These are phyloP conservation scores for Olivierus martensii DNA, from an alignment of 1,140 invertebrate genomes.

Conservation along the genomic window DNA sequence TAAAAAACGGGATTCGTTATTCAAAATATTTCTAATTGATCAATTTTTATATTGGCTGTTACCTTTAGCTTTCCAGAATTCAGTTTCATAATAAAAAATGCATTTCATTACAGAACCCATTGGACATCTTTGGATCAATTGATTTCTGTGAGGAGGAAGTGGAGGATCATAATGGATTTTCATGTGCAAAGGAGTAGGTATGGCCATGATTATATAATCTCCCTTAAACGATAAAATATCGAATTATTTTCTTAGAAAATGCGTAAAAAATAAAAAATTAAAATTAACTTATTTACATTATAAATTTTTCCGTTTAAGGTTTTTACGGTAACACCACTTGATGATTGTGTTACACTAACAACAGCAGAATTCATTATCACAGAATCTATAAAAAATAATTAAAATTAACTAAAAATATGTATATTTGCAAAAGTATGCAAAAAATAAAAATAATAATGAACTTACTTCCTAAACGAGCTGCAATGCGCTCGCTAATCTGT, in stretches of 20 bases:
- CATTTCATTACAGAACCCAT: conserved; percentile 32
- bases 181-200: conserved; percentile 26
- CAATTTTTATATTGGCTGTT: too few relatives aligned
- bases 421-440: not conserved
- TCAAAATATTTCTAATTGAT: too few relatives aligned
- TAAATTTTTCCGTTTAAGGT: conserved; percentile 19
- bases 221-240: not conserved
- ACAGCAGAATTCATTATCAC: not conserved
- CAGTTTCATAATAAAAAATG: conserved; percentile 27
- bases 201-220: conserved; percentile 25
- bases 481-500: conserved; percentile 28
- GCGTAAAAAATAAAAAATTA: not conserved
- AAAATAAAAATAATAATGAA: not conserved
- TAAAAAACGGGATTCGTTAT: too few relatives aligned
- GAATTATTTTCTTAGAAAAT: not conserved
- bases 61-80: conserved; percentile 27
- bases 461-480: conserved; percentile 23
- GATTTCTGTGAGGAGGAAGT: conserved; percentile 25
- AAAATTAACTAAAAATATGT: too few relatives aligned
- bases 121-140: conserved; percentile 29
- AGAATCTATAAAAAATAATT: conserved; percentile 1
- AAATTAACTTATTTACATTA: conserved; percentile 7
- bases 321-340: conserved; percentile 16
- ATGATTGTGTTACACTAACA: conserved; percentile 10
- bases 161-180: conserved; percentile 29